Conservation (phyloP, 1,140 invertebrate species). For the Drosophila pallidifrons region DNA sequence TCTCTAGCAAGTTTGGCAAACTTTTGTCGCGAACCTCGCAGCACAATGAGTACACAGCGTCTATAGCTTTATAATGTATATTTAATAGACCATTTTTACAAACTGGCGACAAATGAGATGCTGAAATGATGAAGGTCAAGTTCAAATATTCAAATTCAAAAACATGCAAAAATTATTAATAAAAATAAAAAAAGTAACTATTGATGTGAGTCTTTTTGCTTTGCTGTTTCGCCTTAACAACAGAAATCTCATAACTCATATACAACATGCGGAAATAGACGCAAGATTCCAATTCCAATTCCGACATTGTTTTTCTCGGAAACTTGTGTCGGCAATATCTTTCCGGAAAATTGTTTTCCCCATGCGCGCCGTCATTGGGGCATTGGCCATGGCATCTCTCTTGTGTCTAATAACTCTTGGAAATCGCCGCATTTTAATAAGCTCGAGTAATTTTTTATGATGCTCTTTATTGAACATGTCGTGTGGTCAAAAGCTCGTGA, state of each 20-base stretch:
- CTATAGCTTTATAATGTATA: conserved; percentile 70
- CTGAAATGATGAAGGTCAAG: conserved; percentile 74
- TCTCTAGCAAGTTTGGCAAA: conserved; percentile 58
- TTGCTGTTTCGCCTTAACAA: neutral
- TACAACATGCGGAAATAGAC: neutral
- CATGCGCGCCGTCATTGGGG: neutral
- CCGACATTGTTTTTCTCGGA: conserved; percentile 11
- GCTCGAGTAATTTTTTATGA: conserved; percentile 42
- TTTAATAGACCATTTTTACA: conserved; percentile 80
- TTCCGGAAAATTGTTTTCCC: conserved; percentile 3
- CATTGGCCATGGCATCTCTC: neutral
- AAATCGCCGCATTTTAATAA: conserved; percentile 42
- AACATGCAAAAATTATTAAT: conserved; percentile 34
- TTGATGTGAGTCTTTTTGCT: neutral
- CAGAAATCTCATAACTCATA: conserved; percentile 11
- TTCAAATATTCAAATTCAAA: conserved; percentile 50
- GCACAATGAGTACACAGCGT: conserved; percentile 16
- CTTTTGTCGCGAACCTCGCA: conserved; percentile 64
- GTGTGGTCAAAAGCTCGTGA: conserved; percentile 26
- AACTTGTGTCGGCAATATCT: neutral
- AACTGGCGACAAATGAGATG: conserved; percentile 76
- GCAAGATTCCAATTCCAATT: neutral
- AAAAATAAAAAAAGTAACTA: conserved; percentile 28
- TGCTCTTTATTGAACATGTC: conserved; percentile 46
- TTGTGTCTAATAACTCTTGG: conserved; percentile 11